phyloP scores from a whole-genome alignment of 2,113 vertebrate genomes.

The Siphamia tubifer region DNA sequence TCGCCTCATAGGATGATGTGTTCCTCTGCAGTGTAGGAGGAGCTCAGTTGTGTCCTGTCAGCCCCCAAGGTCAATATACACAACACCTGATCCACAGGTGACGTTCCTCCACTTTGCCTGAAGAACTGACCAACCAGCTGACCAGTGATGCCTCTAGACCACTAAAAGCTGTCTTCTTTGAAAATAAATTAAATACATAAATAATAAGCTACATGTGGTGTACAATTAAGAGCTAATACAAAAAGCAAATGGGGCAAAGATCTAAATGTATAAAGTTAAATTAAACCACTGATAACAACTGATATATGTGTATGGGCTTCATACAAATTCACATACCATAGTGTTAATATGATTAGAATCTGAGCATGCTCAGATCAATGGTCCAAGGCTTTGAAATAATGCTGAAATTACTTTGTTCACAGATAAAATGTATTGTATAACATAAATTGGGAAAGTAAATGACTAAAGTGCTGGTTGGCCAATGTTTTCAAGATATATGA shows the following conservation, averaged over 20 bases:
- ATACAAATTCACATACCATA: no score
- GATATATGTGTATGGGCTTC: no score
- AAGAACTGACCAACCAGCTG: slow-evolving; percentile 26
- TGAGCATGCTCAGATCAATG: no score
- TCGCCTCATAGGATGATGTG: slow-evolving; percentile 16
- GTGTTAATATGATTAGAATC: no score
- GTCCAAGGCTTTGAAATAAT: no score
- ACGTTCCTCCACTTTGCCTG: not conserved
- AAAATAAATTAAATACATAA: no score
- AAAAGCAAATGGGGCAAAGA: not conserved
- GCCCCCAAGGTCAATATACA: not conserved
- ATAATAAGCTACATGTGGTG: slow-evolving; percentile 11
- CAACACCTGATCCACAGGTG: not conserved
- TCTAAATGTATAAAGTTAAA: not conserved
- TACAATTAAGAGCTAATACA: slow-evolving; percentile 2
- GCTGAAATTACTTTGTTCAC: no score
- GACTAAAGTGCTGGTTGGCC: no score
- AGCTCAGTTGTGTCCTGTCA: slow-evolving; percentile 6
- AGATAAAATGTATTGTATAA: no score
- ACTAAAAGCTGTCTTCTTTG: not conserved
- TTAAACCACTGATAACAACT: no score
- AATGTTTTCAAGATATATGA: no score
- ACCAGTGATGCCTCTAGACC: slow-evolving; percentile 8
- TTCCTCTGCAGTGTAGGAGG: slow-evolving; percentile 25
- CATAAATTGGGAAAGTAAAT: no score